Base-by-base conservation (phyloP, 2,797 vertebrate genomes). In the Heteromormyrus szaboi region DNA sequence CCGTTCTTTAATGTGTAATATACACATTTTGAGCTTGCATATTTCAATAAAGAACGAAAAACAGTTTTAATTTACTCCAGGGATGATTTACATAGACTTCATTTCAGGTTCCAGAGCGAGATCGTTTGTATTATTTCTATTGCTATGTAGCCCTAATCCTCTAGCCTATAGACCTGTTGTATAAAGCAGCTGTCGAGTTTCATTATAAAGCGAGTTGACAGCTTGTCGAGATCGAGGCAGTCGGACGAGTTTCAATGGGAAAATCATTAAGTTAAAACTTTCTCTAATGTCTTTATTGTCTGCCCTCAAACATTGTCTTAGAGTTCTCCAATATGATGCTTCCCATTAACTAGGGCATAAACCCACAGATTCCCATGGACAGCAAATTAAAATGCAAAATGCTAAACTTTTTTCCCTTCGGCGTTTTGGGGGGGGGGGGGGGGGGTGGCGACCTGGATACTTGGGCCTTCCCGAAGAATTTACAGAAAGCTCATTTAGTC, bases 181-280 rank as follows among this genome's bases (percentile, higher is more conserved):
- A 93, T 94, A 95, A 96, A 96, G 97, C 97, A 96, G 97, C 96
- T 97, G 97, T 96, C 95, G 93, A 95, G 94, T 95, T 95, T 95
- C 96, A 96, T 96, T 96, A 96, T 96, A 94, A 95, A 94, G 91
- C 95, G 96, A 96, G 95, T 94, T 96, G 95, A 96, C 96, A 95
- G 96, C 96, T 97, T 97, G 95, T 96, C 96, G 95, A 96, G 95
- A 95, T 94, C 93, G 95, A 96, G 96, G 95, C 96, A 96, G 96
- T 96, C 95, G 96, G 96, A 95, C 95, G 93, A 94, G 95, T 91
- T 95, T 97, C 95, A 96, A 96, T 95, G 94, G 96, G 94, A 96
- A 97, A 97, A 98, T 97, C 97, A 97, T 97, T 97, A 97, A 97
- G 96, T 97, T 97, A 97, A 97, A 97, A 97, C 96, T 97, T 97